Evolutionary conservation across 2,797 vertebrate species (phyloP).

Genomic region (Protonibea diacanthus): DNA sequence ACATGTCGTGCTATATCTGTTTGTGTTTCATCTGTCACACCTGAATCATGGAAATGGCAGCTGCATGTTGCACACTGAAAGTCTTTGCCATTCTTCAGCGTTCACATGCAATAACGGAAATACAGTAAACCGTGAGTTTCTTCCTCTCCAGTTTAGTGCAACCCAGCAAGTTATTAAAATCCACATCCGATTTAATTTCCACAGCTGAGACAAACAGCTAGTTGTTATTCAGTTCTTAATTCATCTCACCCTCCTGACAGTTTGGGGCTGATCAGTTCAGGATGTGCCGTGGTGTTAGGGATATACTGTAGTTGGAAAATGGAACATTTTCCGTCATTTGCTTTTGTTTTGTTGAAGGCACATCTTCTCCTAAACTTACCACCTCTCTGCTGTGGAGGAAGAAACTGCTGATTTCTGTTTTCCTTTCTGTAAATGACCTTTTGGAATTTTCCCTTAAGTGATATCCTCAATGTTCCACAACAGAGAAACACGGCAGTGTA

Average conservation of each 20-base stretch:
- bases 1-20: too few species aligned
- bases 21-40: not conserved
- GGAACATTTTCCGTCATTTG: not conserved
- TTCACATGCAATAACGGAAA: too few species aligned
- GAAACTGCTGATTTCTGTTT: not conserved
- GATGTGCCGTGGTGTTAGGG: not conserved
- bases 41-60: not conserved
- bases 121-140: not conserved
- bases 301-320: not conserved
- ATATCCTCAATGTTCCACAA: not conserved
- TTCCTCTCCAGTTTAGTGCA: not conserved
- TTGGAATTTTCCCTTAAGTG: not conserved
- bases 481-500: not conserved
- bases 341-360: not conserved
- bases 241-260: not conserved
- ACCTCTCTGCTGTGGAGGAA: not conserved
- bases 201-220: not conserved
- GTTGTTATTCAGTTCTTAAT: not conserved
- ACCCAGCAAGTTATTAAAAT: not conserved
- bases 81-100: too few species aligned
- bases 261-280: not conserved
- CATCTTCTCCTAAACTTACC: not conserved
- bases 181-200: not conserved
- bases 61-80: not conserved
- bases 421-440: not conserved